Percentiles rank a stretch among this genome's conserved stretches.
Evolutionary conservation across 64 coral and sea anemone species (phyloP).

Genomic region (Actinia equina): DNA sequence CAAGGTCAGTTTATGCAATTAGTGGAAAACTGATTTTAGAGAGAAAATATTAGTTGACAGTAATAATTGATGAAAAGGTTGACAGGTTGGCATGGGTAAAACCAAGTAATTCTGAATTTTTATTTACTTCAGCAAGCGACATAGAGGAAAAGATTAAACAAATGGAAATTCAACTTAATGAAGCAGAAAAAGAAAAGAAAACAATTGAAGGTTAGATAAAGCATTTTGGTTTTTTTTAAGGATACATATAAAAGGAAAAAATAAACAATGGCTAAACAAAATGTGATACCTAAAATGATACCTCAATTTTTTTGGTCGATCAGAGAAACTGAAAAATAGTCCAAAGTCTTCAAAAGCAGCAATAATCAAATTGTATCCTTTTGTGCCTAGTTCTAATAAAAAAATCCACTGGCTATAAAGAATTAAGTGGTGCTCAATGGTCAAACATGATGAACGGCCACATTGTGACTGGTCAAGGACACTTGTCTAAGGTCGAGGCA

Average conservation of each 20-base stretch:
- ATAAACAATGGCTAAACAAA: background rate
- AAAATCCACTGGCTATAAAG: no score
- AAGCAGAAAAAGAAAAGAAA: slow-evolving; percentile 45
- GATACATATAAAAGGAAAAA: background rate
- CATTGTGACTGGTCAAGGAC: no score
- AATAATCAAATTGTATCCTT: slow-evolving; percentile 53
- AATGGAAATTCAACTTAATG: slow-evolving; percentile 39
- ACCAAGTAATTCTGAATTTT: background rate
- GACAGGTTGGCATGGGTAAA: no score
- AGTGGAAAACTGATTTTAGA: background rate
- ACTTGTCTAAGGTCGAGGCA: no score
- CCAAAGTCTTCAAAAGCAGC: slow-evolving; percentile 31
- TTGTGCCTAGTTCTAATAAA: background rate
- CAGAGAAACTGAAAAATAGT: slow-evolving; percentile 29
- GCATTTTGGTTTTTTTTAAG: background rate
- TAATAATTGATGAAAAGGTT: no score
- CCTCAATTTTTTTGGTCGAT: background rate
- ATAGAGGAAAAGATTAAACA: slow-evolving; percentile 26
- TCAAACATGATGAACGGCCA: no score
- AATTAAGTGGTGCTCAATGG: background rate
- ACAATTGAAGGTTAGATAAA: slow-evolving; percentile 35
- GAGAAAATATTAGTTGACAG: background rate
- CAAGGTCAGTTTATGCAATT: slow-evolving; percentile 37
- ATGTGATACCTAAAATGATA: background rate
- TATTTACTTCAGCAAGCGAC: slow-evolving; percentile 31